Evolutionary conservation across 1,140 invertebrate species (phyloP), one percentile per base, ranked within the genome.

Genomic region (Odontomachus brunneus): DNA sequence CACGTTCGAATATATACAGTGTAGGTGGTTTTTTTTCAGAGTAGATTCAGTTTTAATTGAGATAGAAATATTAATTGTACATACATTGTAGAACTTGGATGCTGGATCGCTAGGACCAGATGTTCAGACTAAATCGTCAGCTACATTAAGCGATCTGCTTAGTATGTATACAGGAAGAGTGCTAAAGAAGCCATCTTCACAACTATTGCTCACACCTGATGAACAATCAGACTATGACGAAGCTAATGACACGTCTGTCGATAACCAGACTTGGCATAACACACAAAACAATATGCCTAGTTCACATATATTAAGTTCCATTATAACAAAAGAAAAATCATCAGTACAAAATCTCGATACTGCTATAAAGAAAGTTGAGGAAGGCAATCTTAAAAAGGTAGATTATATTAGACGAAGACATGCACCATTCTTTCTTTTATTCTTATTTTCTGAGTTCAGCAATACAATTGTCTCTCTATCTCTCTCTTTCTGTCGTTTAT

Each of bases 161-260:
- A 91, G 87, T 89, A 89, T 92, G 44, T 91, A 88, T 88, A 90
- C 89, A 51, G 91, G 88, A 88, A 89, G 91, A 92, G 87, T 91
- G 71, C 74, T 82, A 87, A 92, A 91, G 89, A 93, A 89, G 84
- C 87, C 88, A 84, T 87, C 86, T 80, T 75, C 88, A 81, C 91
- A 91, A 86, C 87, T 91, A 49, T 91, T 88, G 78, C 87, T 92
- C 63, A 92, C 88, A 66, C 89, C 91, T 75, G 91, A 93, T 80
- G 91, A 93, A 90, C 92, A 92, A 87, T 93, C 91, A 73, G 91
- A 92, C 66, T 93, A 91, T 88, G 92, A 92, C 48, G 92, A 93
- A 74, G 85, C 87, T 87, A 91, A 88, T 26, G 91, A 92, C 90
- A 90, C 91, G 80, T 84, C 90, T 66, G 86, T 87, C 63, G 89